Evolutionary conservation across 2,888 invertebrate genomes (phyloP).

Genomic region (Eilema sororculum): DNA sequence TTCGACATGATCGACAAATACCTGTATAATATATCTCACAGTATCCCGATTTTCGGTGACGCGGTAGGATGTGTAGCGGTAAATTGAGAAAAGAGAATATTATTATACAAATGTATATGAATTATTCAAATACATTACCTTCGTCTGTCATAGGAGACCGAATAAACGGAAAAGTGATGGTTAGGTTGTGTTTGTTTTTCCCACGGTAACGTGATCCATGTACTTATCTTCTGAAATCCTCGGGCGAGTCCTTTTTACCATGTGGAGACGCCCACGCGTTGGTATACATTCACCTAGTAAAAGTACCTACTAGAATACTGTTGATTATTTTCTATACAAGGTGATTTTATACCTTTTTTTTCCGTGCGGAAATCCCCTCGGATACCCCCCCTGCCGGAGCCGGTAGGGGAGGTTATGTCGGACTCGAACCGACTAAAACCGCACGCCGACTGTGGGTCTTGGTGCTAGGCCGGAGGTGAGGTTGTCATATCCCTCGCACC

Average conservation of each 20-base stretch:
- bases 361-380: too few species aligned
- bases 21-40: neutral
- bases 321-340: too few species aligned
- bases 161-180: slow-evolving; percentile 4
- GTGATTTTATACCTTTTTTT: too few species aligned
- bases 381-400: too few species aligned
- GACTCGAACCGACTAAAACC: too few species aligned
- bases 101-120: neutral
- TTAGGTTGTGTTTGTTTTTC: neutral
- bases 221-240: neutral
- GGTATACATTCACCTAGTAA: too few species aligned
- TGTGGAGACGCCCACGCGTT: neutral
- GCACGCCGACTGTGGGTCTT: too few species aligned
- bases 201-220: neutral
- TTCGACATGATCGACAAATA: neutral
- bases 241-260: neutral
- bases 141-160: neutral
- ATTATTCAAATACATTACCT: neutral
- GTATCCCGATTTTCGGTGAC: neutral
- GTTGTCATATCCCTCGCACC: too few species aligned
- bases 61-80: neutral
- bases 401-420: too few species aligned
- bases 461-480: too few species aligned
- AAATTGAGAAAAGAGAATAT: slow-evolving; percentile 1
- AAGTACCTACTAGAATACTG: neutral